Base-by-base conservation (phyloP, 2,888 invertebrate species). In the Stenotaenia linearis region DNA sequence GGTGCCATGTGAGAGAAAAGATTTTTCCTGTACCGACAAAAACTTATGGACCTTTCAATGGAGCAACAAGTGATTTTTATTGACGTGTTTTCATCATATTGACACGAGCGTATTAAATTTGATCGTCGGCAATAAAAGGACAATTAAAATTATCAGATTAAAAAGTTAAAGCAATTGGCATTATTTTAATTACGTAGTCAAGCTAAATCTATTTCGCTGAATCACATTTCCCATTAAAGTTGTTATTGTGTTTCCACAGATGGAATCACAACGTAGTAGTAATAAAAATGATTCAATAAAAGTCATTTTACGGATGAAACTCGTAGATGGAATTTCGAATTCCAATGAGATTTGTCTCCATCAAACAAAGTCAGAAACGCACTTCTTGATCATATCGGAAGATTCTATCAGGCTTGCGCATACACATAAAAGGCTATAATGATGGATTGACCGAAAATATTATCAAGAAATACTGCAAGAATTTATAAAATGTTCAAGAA, bases 331-430 rank as follows among this genome's bases (percentile, higher is more conserved):
- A 69, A 69, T 69, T 69, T 69, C 69, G 25, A 28, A 69, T 69
- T 69, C 69, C 69, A 69, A 69, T 69, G 69, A 69, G 69, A 69
- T 28, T 28, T 50, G n/a, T 28, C 25, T 69, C 69, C 69, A 69
- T 69, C 28, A 25, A 10, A 69, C 25, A 69, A 28, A 69, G 69
- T 28, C 69, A 12, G 69, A 69, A 25, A 25, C 4, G 10, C 6
- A 4, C 6, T 45, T 45, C 18, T 45, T 45, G 45, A 45, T 45
- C 45, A 18, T n/a, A 28, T 69, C 69, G n/a, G 28, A 10, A 25
- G 25, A 25, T 69, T 69, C n/a, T 18, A 50, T 69, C 69, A 12
- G 23, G 25, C 10, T 50, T 50, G 50, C 50, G 18, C 50, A 18
- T 21, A 50, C 18, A 50, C 50, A 18, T 50, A 7, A 18, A 32